Conservation (phyloP, 1,140 invertebrate species). For the Drosophila willistoni region DNA sequence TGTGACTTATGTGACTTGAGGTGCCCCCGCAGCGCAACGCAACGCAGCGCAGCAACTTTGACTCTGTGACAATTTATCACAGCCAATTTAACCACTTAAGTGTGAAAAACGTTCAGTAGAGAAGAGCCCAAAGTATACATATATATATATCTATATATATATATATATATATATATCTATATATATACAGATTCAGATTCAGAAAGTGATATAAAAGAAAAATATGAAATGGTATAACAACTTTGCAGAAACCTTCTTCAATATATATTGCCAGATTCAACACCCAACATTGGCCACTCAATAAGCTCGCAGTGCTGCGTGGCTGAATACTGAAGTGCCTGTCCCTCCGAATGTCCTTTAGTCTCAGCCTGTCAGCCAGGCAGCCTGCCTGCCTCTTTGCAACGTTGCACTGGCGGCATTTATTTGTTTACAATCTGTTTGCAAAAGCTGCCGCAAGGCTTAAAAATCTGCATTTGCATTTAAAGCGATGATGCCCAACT, state of each 20-base stretch:
- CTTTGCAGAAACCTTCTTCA: constrained; percentile 23
- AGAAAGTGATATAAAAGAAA: constrained; percentile 26
- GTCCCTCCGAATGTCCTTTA: constrained; percentile 13
- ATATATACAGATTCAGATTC: constrained; percentile 21
- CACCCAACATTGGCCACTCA: constrained; percentile 55
- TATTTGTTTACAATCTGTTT: constrained; percentile 81
- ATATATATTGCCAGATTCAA: constrained; percentile 29
- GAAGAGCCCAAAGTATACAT: constrained; percentile 4
- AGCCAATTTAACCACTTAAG: constrained; percentile 81
- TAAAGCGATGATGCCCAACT: constrained; percentile 33
- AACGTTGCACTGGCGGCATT: constrained; percentile 55
- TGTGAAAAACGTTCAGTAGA: constrained; percentile 69
- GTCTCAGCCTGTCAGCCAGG: background rate
- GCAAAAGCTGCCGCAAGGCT: constrained; percentile 68
- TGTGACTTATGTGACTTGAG: constrained; percentile 54
- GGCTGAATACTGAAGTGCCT: constrained; percentile 22
- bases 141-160: too few species aligned
- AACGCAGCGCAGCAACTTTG: constrained; percentile 63
- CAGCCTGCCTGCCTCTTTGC: background rate
- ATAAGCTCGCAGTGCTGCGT: constrained; percentile 32
- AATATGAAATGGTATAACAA: constrained; percentile 26
- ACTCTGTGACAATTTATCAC: constrained; percentile 78
- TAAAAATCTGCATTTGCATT: constrained; percentile 75
- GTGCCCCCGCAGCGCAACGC: constrained; percentile 53
- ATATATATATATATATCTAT: constrained; percentile 13